A percentile compares a stretch with the other conserved stretches of the same genome.
phyloP scores from a whole-genome alignment of 2,797 vertebrate species.

The Sebastes miniatus region DNA sequence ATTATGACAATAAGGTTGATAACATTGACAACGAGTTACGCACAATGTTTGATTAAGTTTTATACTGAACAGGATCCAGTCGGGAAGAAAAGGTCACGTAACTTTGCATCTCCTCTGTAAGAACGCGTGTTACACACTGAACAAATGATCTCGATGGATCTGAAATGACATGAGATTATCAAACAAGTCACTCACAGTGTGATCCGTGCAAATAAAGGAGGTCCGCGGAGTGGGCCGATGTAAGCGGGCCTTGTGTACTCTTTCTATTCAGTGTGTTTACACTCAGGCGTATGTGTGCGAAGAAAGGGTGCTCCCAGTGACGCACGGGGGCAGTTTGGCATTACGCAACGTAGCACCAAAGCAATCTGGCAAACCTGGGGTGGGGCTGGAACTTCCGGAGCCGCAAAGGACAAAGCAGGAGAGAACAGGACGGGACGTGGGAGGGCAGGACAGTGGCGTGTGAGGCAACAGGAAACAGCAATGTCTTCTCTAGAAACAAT shows the following conservation, averaged over 20 bases:
- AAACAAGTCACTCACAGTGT: constrained; percentile 23
- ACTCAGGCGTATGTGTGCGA: constrained; percentile 46
- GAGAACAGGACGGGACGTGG: constrained; percentile 37
- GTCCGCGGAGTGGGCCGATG: constrained; percentile 19
- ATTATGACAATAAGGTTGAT: constrained; percentile 5
- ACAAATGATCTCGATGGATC: constrained; percentile 5
- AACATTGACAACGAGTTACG: neutral
- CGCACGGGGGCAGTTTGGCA: constrained; percentile 70
- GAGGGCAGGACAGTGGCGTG: constrained; percentile 33
- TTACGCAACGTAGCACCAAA: constrained; percentile 66
- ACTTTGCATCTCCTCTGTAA: constrained; percentile 3
- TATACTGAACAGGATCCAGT: constrained; percentile 16
- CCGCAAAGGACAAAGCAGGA: constrained; percentile 52
- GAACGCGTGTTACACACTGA: neutral
- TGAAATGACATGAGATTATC: constrained; percentile 20
- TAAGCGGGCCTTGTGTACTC: constrained; percentile 21
- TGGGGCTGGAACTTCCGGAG: constrained; percentile 62
- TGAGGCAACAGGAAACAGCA: constrained; percentile 55
- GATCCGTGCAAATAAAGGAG: constrained; percentile 57
- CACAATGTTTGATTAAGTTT: constrained; percentile 19
- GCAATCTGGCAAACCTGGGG: constrained; percentile 61
- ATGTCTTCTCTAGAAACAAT: constrained; percentile 5
- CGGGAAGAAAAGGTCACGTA: constrained; percentile 5
- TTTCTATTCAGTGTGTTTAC: constrained; percentile 46
- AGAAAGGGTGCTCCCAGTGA: constrained; percentile 74